A percentile compares a stretch with the other conserved stretches of the same genome.
Conservation (phyloP, 2,113 vertebrate species). For the Mirounga angustirostris region DNA sequence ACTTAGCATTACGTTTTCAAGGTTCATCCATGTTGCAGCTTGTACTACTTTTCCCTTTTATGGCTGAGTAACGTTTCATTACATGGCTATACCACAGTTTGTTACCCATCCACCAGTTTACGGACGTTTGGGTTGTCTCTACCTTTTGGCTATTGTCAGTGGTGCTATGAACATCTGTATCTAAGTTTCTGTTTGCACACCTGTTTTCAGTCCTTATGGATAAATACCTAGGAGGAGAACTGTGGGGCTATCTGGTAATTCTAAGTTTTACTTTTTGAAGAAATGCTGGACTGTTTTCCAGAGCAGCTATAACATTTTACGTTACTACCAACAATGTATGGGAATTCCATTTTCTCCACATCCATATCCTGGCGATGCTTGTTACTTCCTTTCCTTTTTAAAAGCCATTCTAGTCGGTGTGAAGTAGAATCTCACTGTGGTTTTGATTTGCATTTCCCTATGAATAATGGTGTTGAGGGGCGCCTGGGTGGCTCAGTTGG, state of each 20-base stretch:
- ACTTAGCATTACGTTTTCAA: neutral
- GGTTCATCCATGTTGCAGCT: neutral
- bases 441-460: constrained; percentile 1
- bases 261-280: neutral
- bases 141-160: neutral
- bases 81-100: neutral
- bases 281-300: neutral
- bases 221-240: neutral
- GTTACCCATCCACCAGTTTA: neutral
- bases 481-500: no score
- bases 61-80: neutral
- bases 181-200: neutral
- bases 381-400: neutral
- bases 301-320: neutral
- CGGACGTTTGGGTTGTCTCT: neutral
- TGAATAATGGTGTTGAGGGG: neutral
- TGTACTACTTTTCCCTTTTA: neutral
- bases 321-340: neutral
- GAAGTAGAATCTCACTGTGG: neutral
- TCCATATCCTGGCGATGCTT: neutral
- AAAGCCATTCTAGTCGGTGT: neutral
- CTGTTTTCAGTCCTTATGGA: neutral
- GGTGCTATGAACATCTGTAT: neutral
- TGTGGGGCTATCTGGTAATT: neutral
- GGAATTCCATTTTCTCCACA: neutral